Percentiles rank a stretch among this genome's conserved stretches.
These are phyloP conservation scores for Eupsittula cactorum DNA, from an alignment of 2,113 vertebrate genomes.

Conservation along the genomic window DNA sequence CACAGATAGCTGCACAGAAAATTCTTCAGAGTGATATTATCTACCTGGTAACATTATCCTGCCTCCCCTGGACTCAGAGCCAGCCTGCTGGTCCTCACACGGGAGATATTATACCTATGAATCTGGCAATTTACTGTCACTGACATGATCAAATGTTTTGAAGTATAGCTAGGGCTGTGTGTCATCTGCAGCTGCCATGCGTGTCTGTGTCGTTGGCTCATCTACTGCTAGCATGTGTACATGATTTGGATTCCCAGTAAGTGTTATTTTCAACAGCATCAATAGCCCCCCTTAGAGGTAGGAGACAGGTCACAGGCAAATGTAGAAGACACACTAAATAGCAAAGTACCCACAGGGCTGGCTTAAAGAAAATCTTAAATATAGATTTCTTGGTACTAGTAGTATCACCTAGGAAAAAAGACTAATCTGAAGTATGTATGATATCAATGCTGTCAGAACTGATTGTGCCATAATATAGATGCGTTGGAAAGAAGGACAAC, in stretches of 20 bases:
- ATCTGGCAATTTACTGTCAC: background rate
- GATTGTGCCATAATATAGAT: background rate
- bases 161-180: background rate
- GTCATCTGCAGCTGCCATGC: background rate
- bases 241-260: background rate
- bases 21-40: background rate
- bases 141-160: background rate
- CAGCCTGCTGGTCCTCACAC: background rate
- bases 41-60: background rate
- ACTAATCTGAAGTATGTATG: background rate
- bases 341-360: background rate
- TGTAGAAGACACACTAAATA: background rate
- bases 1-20: background rate
- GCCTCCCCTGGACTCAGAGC: background rate
- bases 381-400: background rate
- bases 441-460: fast-evolving
- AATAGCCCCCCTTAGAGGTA: background rate
- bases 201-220: fast-evolving
- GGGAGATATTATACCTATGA: background rate
- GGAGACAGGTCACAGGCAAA: background rate
- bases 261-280: background rate
- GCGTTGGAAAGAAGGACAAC: background rate
- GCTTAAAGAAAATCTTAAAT: background rate
- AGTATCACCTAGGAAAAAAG: background rate
- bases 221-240: background rate